Evolutionary conservation across 2,888 invertebrate species (phyloP), one percentile per base, ranked within the genome.

Genomic region (Cremastobaeus sp.): DNA sequence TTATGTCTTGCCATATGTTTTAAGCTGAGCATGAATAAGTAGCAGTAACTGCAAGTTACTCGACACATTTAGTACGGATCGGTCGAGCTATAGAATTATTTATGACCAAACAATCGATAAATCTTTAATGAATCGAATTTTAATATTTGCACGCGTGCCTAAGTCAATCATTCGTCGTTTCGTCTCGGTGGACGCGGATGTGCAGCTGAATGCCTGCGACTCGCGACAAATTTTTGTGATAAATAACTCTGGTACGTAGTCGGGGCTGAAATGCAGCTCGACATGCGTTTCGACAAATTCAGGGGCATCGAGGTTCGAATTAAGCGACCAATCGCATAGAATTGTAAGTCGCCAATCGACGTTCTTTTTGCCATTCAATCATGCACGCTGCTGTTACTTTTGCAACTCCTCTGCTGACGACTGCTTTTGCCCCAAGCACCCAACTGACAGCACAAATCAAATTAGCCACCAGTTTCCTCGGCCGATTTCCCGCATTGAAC

Each of bases 41-140:
- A 47, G 54, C 65, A 72, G 72, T 72, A 66, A 72, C 72, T 60
- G 60, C 55, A 60, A 60, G 68, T 74, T 64, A 64, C 64, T 74
- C 74, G 74, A 30, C 54, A 74, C 66, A 68, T 59, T 74, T 74
- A 47, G 39, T 21, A 47, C 68, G 64, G 64, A 47, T 69, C 64
- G 64, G 45, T 73, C 71, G 15, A 39, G 52, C 54, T 5, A 47
- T 57, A 39, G 34, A 52, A 64, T 74, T 74, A 69, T 74, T 74
- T 59, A 68, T 57, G 35, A 32, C 62, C 14, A 41, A 55, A 62
- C 48, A 73, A 73, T 73, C 66, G 48, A 73, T 73, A 52, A 8
- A 30, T 39, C 43, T 39, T 47, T 30, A 25, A 62, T 62, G 55
- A 43, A 52, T 73, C 48, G 55, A 50, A 47, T 60, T 39, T 55